These are phyloP conservation scores for Struthio camelus DNA, from an alignment of 2,113 vertebrate genomes.

Conservation along the genomic window DNA sequence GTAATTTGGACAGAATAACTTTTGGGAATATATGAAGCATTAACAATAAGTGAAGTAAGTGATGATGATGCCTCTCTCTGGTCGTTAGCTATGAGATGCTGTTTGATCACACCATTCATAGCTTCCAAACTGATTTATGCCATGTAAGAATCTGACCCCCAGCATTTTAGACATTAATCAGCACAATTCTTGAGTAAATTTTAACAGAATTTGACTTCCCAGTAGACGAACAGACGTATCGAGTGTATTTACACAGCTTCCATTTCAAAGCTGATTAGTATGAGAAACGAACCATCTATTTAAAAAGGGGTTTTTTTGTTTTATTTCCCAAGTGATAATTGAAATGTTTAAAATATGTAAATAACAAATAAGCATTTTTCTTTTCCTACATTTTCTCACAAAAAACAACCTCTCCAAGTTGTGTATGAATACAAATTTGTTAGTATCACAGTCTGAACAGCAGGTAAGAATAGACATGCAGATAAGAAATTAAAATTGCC, in stretches of 20 bases:
- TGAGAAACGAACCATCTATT: conserved; percentile 27
- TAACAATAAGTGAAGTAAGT: neutral
- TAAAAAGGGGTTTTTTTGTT: conserved; percentile 25
- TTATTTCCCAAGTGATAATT: neutral
- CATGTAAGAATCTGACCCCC: neutral
- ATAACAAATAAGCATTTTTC: neutral
- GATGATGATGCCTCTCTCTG: conserved; percentile 5
- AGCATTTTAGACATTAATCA: neutral
- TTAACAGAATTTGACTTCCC: conserved; percentile 21
- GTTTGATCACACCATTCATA: neutral
- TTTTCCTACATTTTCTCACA: neutral
- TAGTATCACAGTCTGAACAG: neutral
- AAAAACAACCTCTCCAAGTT: neutral
- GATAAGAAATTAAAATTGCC: neutral
- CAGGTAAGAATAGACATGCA: neutral
- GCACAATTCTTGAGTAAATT: neutral
- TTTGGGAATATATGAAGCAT: neutral
- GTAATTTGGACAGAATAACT: conserved; percentile 22
- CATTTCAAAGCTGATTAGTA: neutral
- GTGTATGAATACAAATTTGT: neutral
- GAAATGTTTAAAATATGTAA: conserved; percentile 8
- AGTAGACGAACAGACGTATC: neutral
- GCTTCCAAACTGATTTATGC: conserved; percentile 2
- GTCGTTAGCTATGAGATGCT: neutral
- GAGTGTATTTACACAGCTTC: conserved; percentile 22